phyloP scores from a whole-genome alignment of 1,140 invertebrate species.

The Tachypleus tridentatus region DNA sequence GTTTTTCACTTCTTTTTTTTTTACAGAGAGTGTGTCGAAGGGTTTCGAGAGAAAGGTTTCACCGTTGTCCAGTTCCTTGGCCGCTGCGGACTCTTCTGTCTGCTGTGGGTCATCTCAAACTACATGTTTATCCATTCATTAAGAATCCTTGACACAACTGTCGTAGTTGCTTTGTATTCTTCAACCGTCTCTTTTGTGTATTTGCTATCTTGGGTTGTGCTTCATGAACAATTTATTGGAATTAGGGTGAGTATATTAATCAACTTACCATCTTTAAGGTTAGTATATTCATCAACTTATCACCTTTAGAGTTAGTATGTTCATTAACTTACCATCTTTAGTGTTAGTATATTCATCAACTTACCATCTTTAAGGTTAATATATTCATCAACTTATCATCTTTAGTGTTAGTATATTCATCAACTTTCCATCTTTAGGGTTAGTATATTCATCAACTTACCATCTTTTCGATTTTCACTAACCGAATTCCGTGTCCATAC shows the following conservation, averaged over 20 bases:
- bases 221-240: slow-evolving; percentile 91
- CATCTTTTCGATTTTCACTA: too few species aligned
- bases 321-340: too few species aligned
- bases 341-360: too few species aligned
- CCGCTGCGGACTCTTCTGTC: slow-evolving; percentile 74
- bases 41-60: slow-evolving; percentile 28
- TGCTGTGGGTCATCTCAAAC: slow-evolving; percentile 78
- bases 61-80: slow-evolving; percentile 27
- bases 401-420: too few species aligned
- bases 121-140: slow-evolving; percentile 81
- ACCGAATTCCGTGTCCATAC: too few species aligned
- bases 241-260: slow-evolving; percentile 34
- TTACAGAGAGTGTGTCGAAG: slow-evolving; percentile 29
- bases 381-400: too few species aligned
- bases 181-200: slow-evolving; percentile 89
- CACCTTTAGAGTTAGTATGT: too few species aligned
- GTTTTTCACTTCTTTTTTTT: slow-evolving; percentile 9
- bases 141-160: slow-evolving; percentile 70
- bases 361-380: too few species aligned
- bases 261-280: too few species aligned
- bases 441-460: too few species aligned
- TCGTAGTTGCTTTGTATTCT: slow-evolving; percentile 81
- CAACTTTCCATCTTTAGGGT: too few species aligned
- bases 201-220: slow-evolving; percentile 85
- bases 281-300: too few species aligned